Base-by-base conservation (phyloP, 2,113 vertebrate genomes). In the Pungitius pungitius region DNA sequence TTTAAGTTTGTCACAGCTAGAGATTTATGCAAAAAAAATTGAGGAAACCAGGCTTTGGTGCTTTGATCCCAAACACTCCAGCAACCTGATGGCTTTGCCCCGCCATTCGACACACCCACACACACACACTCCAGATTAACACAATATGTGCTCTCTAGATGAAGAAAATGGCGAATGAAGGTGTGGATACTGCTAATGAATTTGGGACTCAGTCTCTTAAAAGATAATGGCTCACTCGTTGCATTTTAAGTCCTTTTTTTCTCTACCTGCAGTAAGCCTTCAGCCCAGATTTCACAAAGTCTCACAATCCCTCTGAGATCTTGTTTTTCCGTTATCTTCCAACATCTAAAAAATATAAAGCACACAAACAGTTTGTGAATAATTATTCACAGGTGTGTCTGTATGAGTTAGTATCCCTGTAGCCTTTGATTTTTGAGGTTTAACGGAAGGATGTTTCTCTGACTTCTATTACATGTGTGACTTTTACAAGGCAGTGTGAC, bases 31-130 rank as follows among this genome's bases (percentile, higher is more conserved):
- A 58, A 40, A 59, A 56, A 0, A 67, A 67, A 40, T 37, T 20
- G 62, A 51, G 62, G 51, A 84, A 69, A 63, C 66, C 61, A 64
- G 24, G n/a, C n/a, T n/a, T n/a, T n/a, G n/a, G n/a, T n/a, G n/a
- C n/a, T n/a, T n/a, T n/a, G n/a, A n/a, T n/a, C n/a, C n/a, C n/a
- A n/a, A n/a, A n/a, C n/a, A n/a, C n/a, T n/a, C n/a, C n/a, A n/a
- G n/a, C n/a, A n/a, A n/a, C n/a, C n/a, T 30, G 17, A 51, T 30
- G 65, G 13, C 62, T 72, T 43, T 40, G 17, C 35, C 35, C 33
- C 8, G 8, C 51, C 43, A 26, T 27, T 61, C 57, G 58, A 73
- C 69, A 43, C 27, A 35, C 57, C 9, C 42, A 59, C 11, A n/a
- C 69, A 27, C 73, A n/a, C n/a, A n/a, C 33, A 56, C 45, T 35